Percentiles rank a stretch among this genome's conserved stretches.
Evolutionary conservation across 1,140 invertebrate species (phyloP).

Genomic region (Scaptomyza graminum): DNA sequence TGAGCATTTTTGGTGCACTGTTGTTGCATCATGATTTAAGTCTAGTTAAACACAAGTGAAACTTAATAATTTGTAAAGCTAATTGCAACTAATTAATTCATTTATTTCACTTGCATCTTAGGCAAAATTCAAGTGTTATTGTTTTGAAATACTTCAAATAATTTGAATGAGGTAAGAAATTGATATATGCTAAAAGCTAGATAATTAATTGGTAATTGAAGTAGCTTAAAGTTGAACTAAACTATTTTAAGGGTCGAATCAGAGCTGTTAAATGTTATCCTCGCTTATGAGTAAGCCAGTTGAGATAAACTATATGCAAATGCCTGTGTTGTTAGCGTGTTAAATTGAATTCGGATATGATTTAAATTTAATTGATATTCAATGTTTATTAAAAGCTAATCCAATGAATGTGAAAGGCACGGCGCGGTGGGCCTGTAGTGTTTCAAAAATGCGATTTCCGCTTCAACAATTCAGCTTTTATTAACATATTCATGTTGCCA

Average conservation of each 20-base stretch:
- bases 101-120: not conserved
- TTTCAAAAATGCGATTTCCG: constrained; percentile 31
- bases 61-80: not conserved
- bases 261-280: too few species aligned
- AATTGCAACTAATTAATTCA: not conserved
- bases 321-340: not conserved
- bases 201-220: too few species aligned
- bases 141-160: not conserved
- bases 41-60: constrained; percentile 5
- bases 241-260: too few species aligned
- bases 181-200: too few species aligned
- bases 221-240: too few species aligned
- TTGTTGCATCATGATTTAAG: not conserved
- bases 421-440: not conserved
- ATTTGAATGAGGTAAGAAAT: not conserved
- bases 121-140: not conserved
- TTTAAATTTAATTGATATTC: constrained; percentile 13
- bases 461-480: constrained; percentile 38
- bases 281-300: too few species aligned
- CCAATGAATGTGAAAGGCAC: constrained; percentile 12
- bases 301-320: not conserved
- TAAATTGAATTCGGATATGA: constrained; percentile 10
- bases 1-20: not conserved
- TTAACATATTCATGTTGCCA: constrained; percentile 36
- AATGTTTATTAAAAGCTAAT: constrained; percentile 42